Base-by-base conservation (phyloP, 2,888 invertebrate genomes). In the Brenthis hecate region DNA sequence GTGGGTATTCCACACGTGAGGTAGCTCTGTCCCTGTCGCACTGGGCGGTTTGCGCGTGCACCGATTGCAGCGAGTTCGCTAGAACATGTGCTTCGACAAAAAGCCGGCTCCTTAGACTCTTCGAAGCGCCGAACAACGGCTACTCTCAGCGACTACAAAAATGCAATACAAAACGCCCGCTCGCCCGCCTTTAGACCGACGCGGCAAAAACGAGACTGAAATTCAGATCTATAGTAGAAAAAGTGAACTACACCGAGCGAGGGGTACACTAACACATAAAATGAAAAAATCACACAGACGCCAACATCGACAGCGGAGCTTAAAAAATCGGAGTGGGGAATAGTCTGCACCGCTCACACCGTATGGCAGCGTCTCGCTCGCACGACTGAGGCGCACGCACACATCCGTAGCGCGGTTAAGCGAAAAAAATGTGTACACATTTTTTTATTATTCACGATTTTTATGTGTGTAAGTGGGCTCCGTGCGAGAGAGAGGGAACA, bases 141-240 rank as follows among this genome's bases (percentile, higher is more conserved):
- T 77, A 81, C 83, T 85, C 83, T 84, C 82, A 85, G 85, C 85
- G 74, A 78, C 78, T 79, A 87, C 86, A 88, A 87, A 85, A 88
- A 88, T 90, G 87, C 89, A 86, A 85, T 87, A 89, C 81, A 89
- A 89, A 89, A 88, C 83, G 82, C 85, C 82, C 88, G 88, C 81
- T 88, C 88, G 87, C 85, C 88, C 92, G 91, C 91, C 92, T 92
- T 88, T 88, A 92, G 91, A 91, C 87, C 86, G 85, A 89, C 93
- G 91, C 93, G 93, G 92, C 92, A 93, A 93, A 93, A 93, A 92
- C 92, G 87, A 92, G 91, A 93, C 93, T 93, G 93, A 93, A 92
- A 85, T 91, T 92, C 92, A 91, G 92, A 92, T 93, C 93, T 92
- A 93, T 93, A 93, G 93, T 93, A 93, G 92, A 93, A 93, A 93